Conservation (phyloP, 2,888 invertebrate genomes). For the Fragum whitleyi region DNA sequence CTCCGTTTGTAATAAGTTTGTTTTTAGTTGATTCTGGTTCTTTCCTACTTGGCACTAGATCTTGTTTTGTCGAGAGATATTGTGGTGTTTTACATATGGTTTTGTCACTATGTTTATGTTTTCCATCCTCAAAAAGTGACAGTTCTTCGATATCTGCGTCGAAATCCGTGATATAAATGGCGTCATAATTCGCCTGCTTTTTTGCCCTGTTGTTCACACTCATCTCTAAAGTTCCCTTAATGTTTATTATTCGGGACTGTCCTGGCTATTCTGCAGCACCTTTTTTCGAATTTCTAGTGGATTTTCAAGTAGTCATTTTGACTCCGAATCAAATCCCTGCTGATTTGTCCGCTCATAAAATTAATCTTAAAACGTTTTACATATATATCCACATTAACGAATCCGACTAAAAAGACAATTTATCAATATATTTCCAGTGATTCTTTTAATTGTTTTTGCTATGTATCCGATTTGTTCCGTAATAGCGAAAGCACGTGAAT, state of each 20-base stretch:
- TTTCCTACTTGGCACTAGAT: background rate
- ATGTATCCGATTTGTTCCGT: background rate
- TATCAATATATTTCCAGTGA: background rate
- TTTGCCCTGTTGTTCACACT: background rate
- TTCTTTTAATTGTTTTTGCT: background rate
- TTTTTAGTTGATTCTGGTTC: background rate
- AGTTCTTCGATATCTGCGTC: slow-evolving; percentile 46
- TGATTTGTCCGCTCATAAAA: too few relatives aligned
- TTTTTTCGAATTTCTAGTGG: background rate
- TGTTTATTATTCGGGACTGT: background rate
- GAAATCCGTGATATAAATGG: slow-evolving; percentile 39
- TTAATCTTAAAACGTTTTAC: too few relatives aligned
- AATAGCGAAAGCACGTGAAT: too few relatives aligned
- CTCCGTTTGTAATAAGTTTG: background rate
- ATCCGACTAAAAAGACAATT: too few relatives aligned
- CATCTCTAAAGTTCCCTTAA: too few relatives aligned
- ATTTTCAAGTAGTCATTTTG: background rate
- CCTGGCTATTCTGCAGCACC: background rate
- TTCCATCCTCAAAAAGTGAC: slow-evolving; percentile 16
- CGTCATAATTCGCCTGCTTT: slow-evolving; percentile 25
- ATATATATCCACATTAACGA: too few relatives aligned
- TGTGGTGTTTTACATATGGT: background rate
- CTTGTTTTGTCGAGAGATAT: background rate
- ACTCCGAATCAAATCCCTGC: background rate
- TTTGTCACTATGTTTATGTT: background rate